Percentiles rank a stretch among this genome's conserved stretches.
Evolutionary conservation across 1,140 invertebrate genomes (phyloP).

Genomic region (Colletes gigas): DNA sequence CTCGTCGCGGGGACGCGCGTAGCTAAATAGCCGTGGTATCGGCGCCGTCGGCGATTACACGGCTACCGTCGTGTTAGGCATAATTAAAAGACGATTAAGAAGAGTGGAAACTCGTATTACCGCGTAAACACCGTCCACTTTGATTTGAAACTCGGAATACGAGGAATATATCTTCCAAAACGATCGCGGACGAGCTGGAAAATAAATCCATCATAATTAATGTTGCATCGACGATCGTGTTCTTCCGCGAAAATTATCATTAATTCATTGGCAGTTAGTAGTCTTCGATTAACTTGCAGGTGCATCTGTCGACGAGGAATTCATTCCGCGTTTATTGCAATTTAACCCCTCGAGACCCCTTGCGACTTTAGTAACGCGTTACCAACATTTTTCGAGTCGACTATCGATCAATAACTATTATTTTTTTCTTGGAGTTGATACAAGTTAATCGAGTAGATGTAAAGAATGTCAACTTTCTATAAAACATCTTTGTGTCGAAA

Average conservation of each 20-base stretch:
- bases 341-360: too few species aligned
- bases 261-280: background rate
- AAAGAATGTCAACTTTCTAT: too few species aligned
- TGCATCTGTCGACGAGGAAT: too few species aligned
- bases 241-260: background rate
- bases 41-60: conserved; percentile 22
- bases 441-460: too few species aligned
- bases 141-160: background rate
- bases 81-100: conserved; percentile 46
- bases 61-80: conserved; percentile 15
- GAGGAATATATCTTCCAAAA: background rate
- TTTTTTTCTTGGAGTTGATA: too few species aligned
- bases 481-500: too few species aligned
- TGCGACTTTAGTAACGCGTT: too few species aligned
- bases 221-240: background rate
- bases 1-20: background rate
- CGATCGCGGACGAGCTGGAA: background rate
- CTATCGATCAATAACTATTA: too few species aligned
- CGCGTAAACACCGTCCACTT: background rate
- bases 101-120: background rate
- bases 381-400: too few species aligned
- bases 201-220: background rate
- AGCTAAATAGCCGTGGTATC: conserved; percentile 15
- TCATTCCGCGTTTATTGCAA: too few species aligned
- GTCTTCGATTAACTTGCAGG: background rate